phyloP scores from a whole-genome alignment of 1,140 invertebrate genomes.

The Eumaeus atala region DNA sequence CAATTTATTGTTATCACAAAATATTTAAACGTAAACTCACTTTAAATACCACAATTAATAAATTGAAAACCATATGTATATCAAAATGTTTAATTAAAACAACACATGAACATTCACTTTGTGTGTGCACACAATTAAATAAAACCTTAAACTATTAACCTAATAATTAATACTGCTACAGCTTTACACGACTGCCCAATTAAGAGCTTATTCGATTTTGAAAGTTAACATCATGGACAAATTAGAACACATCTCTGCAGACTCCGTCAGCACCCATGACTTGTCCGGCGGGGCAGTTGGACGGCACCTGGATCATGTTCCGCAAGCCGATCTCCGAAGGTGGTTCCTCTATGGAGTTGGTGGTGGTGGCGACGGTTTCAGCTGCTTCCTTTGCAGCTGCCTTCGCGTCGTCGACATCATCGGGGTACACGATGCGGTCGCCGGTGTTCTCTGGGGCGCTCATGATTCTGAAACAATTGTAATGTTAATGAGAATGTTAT shows the following conservation, averaged over 20 bases:
- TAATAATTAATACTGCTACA: constrained; percentile 4
- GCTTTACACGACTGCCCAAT: neutral
- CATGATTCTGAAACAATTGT: constrained; percentile 40
- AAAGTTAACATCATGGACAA: neutral
- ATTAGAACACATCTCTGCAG: constrained; percentile 51
- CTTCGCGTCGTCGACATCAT: constrained; percentile 41
- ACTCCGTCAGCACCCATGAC: constrained; percentile 45
- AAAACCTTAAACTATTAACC: no score
- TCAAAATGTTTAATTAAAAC: no score
- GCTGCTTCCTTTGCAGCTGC: constrained; percentile 28
- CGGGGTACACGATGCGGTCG: constrained; percentile 43
- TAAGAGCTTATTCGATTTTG: neutral
- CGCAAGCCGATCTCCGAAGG: constrained; percentile 18
- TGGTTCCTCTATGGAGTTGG: constrained; percentile 17
- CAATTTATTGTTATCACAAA: no score
- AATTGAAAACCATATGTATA: no score
- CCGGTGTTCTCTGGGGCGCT: constrained; percentile 31
- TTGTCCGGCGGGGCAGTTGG: constrained; percentile 51
- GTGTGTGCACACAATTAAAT: no score
- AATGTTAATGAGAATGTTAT: no score
- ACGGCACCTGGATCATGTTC: constrained; percentile 44
- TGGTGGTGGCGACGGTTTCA: constrained; percentile 19
- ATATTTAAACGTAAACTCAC: no score
- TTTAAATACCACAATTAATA: no score
- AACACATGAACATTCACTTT: no score